A percentile compares a stretch with the other conserved stretches of the same genome.
phyloP scores from a whole-genome alignment of 2,888 invertebrate genomes.

The Brachylomia viminalis region DNA sequence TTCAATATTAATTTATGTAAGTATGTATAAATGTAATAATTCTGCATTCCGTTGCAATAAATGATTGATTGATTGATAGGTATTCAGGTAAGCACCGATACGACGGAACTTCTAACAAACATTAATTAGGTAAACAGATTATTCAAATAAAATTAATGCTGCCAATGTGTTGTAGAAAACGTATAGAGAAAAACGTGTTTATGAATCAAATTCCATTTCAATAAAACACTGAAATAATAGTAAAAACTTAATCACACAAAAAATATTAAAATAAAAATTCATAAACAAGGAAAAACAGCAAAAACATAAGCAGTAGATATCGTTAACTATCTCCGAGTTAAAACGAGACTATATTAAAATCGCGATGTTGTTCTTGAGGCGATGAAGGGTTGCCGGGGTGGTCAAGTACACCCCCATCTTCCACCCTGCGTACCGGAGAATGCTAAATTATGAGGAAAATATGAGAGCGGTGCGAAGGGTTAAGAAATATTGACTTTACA shows the following conservation, averaged over 20 bases:
- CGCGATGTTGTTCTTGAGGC: slow-evolving; percentile 83
- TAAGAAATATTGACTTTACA: slow-evolving; percentile 61
- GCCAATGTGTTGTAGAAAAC: neutral
- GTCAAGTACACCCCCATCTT: slow-evolving; percentile 76
- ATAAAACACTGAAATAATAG: neutral
- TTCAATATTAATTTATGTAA: too few relatives aligned
- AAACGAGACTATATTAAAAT: slow-evolving; percentile 76
- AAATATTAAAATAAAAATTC: neutral
- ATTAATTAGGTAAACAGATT: neutral
- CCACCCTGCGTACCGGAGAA: slow-evolving; percentile 71
- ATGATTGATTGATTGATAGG: neutral
- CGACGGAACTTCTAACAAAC: neutral
- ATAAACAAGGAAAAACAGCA: neutral
- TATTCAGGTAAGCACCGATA: neutral
- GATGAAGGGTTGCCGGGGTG: slow-evolving; percentile 79
- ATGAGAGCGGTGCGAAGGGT: slow-evolving; percentile 68
- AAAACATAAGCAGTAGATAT: slow-evolving; percentile 48
- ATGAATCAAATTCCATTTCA: neutral
- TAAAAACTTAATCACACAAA: too few relatives aligned
- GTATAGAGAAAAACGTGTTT: neutral
- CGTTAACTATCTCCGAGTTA: slow-evolving; percentile 66
- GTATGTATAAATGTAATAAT: too few relatives aligned
- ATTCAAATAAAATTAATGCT: neutral
- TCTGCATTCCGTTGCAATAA: too few relatives aligned
- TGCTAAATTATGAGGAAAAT: slow-evolving; percentile 81